phyloP scores from a whole-genome alignment of 2,888 invertebrate species.

The Clistopyga incitator region DNA sequence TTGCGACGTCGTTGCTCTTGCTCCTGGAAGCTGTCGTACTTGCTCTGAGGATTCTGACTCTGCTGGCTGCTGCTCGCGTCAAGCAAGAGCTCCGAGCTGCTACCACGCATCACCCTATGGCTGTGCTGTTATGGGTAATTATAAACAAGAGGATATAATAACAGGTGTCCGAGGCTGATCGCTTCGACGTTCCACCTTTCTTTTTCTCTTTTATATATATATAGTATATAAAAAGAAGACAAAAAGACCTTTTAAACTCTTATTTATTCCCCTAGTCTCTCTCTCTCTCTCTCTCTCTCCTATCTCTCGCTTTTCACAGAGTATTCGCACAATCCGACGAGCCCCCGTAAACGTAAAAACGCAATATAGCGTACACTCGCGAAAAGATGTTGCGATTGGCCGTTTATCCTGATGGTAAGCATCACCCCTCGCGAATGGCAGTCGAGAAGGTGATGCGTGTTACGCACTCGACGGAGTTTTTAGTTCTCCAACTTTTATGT shows the following conservation, averaged over 20 bases:
- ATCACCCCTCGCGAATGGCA: slow-evolving; percentile 8
- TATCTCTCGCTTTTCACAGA: neutral
- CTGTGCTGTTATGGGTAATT: slow-evolving; percentile 6
- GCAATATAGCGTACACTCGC: neutral
- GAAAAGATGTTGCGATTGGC: neutral
- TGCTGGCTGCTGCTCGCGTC: slow-evolving; percentile 89
- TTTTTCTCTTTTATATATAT: neutral
- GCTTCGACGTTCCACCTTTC: slow-evolving; percentile 25
- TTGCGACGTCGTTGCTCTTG: slow-evolving; percentile 82
- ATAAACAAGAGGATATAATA: neutral
- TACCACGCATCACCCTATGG: slow-evolving; percentile 87
- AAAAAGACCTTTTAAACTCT: neutral
- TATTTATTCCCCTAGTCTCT: neutral
- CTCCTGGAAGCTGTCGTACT: slow-evolving; percentile 85
- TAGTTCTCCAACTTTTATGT: slow-evolving; percentile 14
- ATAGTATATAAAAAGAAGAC: neutral
- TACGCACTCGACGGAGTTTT: slow-evolving; percentile 7
- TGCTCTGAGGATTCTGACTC: slow-evolving; percentile 86
- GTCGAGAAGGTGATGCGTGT: neutral
- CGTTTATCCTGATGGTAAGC: neutral
- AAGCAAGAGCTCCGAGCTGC: slow-evolving; percentile 91
- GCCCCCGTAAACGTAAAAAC: neutral
- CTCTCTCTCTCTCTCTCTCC: neutral
- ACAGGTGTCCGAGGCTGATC: slow-evolving; percentile 35
- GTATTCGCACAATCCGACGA: neutral